Evolutionary conservation across 2,113 vertebrate genomes (phyloP), one percentile per base, ranked within the genome.

Genomic region (Parus major): DNA sequence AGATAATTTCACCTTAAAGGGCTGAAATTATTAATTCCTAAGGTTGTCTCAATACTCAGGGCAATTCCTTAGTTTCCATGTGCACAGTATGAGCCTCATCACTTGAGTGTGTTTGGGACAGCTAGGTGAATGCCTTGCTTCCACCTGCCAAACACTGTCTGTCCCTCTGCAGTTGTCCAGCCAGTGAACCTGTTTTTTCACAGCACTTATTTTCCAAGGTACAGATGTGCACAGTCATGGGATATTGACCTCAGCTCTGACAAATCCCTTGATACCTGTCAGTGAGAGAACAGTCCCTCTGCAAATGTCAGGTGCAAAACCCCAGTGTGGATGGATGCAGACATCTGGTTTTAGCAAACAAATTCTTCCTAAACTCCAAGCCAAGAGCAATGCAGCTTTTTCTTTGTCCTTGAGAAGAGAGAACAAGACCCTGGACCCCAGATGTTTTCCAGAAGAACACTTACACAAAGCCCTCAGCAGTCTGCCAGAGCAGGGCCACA

Each of bases 181-280:
- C 4, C 66, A 78, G 15, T 12, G 8, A 33, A 25, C 6, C 12
- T 85, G 19, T 36, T 75, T 82, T 90, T 33, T 79, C 23, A 50
- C 24, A 39, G 20, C 15, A 42, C 44, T 73, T 71, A 35, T 55
- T 82, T 89, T 56, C 47, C 56, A 70, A 66, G 25, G 8, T 41
- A 64, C 47, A 68, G 35, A 60, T 24, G 5, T 79, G 23, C 35
- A 44, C 24, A 33, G 49, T 39, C 18, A 47, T 36, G 4, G 42
- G 15, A 90, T 33, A 68, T 10, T 0, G 0, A n/a, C 53, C 14
- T 35, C 0, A 0, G 53, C 39, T 79, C 44, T 88, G 66, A 57
- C 44, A 53, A 92, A 76, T 69, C 31, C 42, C 49, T 84, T 20
- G 57, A 29, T 0, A 1, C 35, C 33, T 28, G 17, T 60, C 53